These are phyloP conservation scores for Zygothrica quintamaculata DNA, from an alignment of 2,888 invertebrate genomes.

Conservation along the genomic window DNA sequence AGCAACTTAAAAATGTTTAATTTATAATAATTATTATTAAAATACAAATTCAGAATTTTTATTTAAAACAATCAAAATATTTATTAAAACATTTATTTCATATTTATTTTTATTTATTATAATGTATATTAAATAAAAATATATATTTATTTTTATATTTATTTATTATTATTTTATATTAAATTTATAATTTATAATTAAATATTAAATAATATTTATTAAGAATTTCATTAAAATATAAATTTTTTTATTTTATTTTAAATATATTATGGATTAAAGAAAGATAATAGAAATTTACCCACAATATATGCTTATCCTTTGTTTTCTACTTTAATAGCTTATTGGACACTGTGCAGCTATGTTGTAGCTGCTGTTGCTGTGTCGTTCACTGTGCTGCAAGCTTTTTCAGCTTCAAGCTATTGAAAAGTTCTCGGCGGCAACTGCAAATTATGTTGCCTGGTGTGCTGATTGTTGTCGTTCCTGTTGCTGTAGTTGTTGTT, in stretches of 20 bases:
- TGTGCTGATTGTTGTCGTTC: slow-evolving; percentile 59
- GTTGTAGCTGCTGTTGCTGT: slow-evolving; percentile 6
- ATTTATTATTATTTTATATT: too few species aligned
- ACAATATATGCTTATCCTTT: background rate
- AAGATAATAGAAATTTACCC: background rate
- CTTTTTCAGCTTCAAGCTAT: slow-evolving; percentile 61
- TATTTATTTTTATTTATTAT: too few species aligned
- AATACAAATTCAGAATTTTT: too few species aligned
- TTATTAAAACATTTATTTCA: too few species aligned
- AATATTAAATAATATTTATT: background rate
- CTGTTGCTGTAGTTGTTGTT: slow-evolving; percentile 33
- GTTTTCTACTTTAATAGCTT: background rate
- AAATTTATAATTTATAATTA: too few species aligned
- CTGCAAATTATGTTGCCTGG: slow-evolving; percentile 75
- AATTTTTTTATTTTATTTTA: background rate
- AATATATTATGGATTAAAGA: background rate
- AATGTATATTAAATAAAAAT: too few species aligned
- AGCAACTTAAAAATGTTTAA: too few species aligned
- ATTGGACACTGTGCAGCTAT: slow-evolving; percentile 33
- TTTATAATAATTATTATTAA: too few species aligned
- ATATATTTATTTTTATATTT: too few species aligned
- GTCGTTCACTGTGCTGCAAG: slow-evolving; percentile 41
- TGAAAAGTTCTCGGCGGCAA: slow-evolving; percentile 76
- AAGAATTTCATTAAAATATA: background rate
- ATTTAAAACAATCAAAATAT: too few species aligned